Percentiles rank a stretch among this genome's conserved stretches.
These are phyloP conservation scores for Coelopa pilipes DNA, from an alignment of 2,888 invertebrate genomes.

Conservation along the genomic window DNA sequence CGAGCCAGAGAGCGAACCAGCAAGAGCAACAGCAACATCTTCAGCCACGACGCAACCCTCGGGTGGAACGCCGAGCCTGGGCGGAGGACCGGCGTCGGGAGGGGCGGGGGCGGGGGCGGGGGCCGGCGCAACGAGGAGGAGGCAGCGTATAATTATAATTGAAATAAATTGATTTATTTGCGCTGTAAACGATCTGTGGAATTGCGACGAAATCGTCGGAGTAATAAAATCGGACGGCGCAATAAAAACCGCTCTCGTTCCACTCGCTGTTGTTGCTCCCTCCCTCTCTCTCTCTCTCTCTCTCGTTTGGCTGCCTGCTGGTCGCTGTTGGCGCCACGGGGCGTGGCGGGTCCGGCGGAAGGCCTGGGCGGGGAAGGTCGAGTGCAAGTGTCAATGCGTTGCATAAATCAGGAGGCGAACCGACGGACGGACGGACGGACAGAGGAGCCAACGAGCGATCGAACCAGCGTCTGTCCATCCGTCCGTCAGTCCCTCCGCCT, in stretches of 20 bases:
- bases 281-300: neutral
- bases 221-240: constrained; percentile 45
- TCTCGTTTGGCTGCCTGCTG: neutral
- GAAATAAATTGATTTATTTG: constrained; percentile 66
- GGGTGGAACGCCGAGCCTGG: too few relatives aligned
- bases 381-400: constrained; percentile 45
- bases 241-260: neutral
- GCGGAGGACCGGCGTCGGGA: neutral
- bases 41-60: neutral
- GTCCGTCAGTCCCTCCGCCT: too few relatives aligned
- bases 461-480: too few relatives aligned
- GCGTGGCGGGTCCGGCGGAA: neutral
- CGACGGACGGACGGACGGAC: too few relatives aligned
- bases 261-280: neutral
- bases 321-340: too few relatives aligned
- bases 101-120: constrained; percentile 13
- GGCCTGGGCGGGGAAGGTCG: constrained; percentile 43
- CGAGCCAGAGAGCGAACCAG: too few relatives aligned
- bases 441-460: too few relatives aligned
- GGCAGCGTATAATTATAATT: constrained; percentile 63
- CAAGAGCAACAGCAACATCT: neutral
- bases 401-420: constrained; percentile 41
- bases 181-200: constrained; percentile 49
- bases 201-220: constrained; percentile 55
- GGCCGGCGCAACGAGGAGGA: constrained; percentile 41